Evolutionary conservation across 2,113 vertebrate genomes (phyloP).

Genomic region (Bettongia penicillata): DNA sequence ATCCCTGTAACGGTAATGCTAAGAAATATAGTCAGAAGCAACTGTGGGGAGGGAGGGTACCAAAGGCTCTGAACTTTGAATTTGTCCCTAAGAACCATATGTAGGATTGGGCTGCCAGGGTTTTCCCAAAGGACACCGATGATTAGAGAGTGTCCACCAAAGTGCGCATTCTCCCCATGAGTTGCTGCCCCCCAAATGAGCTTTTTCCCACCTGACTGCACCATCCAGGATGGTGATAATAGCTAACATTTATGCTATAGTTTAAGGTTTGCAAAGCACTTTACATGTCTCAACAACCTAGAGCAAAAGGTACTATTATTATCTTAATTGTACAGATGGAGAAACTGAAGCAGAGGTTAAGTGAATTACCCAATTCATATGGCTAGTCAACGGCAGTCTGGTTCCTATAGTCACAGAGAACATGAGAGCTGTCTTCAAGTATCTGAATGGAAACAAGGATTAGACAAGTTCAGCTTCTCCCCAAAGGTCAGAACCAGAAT

Average conservation of each 20-base stretch:
- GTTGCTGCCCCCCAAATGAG: neutral
- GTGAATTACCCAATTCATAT: neutral
- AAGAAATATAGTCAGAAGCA: neutral
- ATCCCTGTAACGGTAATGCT: neutral
- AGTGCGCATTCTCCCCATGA: neutral
- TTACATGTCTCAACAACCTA: neutral
- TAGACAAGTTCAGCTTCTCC: neutral
- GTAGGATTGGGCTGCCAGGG: neutral
- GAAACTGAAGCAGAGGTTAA: neutral
- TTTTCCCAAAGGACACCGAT: neutral
- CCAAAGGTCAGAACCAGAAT: neutral
- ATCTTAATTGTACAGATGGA: neutral
- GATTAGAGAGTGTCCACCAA: neutral
- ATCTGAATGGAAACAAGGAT: neutral
- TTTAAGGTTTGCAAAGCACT: neutral
- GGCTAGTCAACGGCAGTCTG: neutral
- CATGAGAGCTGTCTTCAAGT: neutral
- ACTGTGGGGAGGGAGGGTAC: neutral
- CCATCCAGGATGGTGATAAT: neutral
- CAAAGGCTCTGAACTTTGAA: neutral
- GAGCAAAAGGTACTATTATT: neutral
- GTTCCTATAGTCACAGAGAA: neutral
- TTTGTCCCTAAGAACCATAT: neutral
- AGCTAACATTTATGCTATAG: neutral
- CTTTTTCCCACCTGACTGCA: neutral